Evolutionary conservation across 2,113 vertebrate genomes (phyloP).

Genomic region (Spheniscus mendiculus): DNA sequence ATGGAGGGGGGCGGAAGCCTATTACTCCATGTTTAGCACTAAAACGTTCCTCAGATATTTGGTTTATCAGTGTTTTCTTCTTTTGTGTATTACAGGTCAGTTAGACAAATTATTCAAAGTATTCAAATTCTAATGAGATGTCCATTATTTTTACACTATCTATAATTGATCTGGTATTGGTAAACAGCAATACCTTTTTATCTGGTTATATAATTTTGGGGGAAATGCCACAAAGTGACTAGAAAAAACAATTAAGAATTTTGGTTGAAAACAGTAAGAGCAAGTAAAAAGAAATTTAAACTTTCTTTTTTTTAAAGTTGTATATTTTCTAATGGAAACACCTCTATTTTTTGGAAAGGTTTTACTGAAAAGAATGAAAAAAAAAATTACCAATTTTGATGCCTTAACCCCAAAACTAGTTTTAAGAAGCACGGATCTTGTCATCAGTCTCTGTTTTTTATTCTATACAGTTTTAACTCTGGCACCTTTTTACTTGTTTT

Average conservation of each 20-base stretch:
- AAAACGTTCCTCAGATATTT: background rate
- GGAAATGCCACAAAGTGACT: background rate
- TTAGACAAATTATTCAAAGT: background rate
- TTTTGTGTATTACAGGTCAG: background rate
- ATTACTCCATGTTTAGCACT: background rate
- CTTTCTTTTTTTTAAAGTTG: background rate
- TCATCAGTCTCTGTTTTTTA: background rate
- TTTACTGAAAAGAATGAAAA: background rate
- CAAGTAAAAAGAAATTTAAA: accelerated
- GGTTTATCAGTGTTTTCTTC: background rate
- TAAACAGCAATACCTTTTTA: background rate
- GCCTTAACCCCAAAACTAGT: background rate
- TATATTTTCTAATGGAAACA: background rate
- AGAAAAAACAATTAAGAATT: background rate
- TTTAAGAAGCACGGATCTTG: background rate
- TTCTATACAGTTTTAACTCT: background rate
- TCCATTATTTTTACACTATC: background rate
- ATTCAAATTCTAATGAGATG: background rate
- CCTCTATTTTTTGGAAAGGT: accelerated
- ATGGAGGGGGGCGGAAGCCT: background rate
- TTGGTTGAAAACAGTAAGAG: background rate
- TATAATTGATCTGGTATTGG: background rate
- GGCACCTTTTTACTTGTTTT: background rate
- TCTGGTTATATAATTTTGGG: background rate
- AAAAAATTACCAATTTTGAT: background rate